Evolutionary conservation across 2,113 vertebrate species (phyloP), one percentile per base, ranked within the genome.

Genomic region (Plestiodon gilberti): DNA sequence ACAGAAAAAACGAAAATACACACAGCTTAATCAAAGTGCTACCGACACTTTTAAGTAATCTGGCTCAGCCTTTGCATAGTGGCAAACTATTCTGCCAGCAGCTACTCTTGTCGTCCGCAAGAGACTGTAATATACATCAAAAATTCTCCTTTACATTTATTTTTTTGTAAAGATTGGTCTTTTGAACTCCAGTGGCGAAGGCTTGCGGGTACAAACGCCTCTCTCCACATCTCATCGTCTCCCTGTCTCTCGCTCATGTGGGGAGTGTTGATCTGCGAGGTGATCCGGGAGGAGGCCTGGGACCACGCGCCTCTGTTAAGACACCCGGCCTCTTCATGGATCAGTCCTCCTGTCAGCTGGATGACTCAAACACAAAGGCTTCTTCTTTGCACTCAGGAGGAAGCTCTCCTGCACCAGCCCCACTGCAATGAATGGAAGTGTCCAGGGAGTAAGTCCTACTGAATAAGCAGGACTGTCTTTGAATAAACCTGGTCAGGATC

Each of bases 101-200:
- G 96, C 93, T 52, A 7, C 93, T 95, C 93, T 93, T 87, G 92
- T 93, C 94, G 59, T 95, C 96, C 96, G 93, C 96, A 90, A 96
- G 96, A 96, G 96, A 96, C 96, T 92, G 88, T 96, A 96, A 95
- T 90, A 94, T 92, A 96, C 96, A 96, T 97, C 95, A 97, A 96
- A 97, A 97, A 97, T 96, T 97, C 96, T 95, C 96, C 96, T 97
- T 97, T 95, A 96, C 96, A 96, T 97, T 96, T 97, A 96, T 96
- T 97, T 87, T 96, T 96, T 96, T 96, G 96, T 96, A 97, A 97
- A 97, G 96, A 96, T 96, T 95, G 95, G 93, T 96, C 96, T 96
- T 97, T 97, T 97, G 96, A 97, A 97, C 96, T 96, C 92, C 90
- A 71, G 88, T 87, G 93, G 93, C 93, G 92, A 95, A 96, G 95